These are phyloP conservation scores for Myotis brandtii DNA, from an alignment of 2,113 vertebrate genomes.

Conservation along the genomic window DNA sequence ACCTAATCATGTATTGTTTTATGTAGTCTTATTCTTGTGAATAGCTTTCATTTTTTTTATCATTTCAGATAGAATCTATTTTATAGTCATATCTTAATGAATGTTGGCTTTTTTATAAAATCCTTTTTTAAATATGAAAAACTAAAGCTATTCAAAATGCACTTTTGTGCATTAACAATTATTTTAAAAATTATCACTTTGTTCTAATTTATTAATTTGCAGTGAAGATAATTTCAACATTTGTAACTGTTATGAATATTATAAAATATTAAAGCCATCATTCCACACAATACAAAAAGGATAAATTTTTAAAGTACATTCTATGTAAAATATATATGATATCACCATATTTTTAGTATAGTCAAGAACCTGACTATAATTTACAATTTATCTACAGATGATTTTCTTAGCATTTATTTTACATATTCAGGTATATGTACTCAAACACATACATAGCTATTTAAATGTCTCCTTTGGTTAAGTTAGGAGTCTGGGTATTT, in stretches of 20 bases:
- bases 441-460: not conserved
- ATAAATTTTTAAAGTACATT: not conserved
- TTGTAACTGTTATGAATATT: not conserved
- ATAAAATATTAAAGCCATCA: not conserved
- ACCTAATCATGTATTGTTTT: not conserved
- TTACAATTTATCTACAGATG: not conserved
- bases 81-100: not conserved
- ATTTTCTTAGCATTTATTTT: not conserved
- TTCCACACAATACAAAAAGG: not conserved
- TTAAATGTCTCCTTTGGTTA: not conserved
- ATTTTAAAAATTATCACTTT: not conserved
- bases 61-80: not conserved
- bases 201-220: not conserved
- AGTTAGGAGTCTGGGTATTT: not conserved
- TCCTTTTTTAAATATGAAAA: not conserved
- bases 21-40: not conserved
- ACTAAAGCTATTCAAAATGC: not conserved
- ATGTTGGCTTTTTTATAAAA: not conserved
- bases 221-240: not conserved
- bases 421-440: not conserved
- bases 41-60: not conserved
- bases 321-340: not conserved
- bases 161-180: not conserved
- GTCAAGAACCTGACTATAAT: not conserved
- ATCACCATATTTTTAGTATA: not conserved